Evolutionary conservation across 2,113 vertebrate species (phyloP).

Genomic region (Microcebus tavaratra): DNA sequence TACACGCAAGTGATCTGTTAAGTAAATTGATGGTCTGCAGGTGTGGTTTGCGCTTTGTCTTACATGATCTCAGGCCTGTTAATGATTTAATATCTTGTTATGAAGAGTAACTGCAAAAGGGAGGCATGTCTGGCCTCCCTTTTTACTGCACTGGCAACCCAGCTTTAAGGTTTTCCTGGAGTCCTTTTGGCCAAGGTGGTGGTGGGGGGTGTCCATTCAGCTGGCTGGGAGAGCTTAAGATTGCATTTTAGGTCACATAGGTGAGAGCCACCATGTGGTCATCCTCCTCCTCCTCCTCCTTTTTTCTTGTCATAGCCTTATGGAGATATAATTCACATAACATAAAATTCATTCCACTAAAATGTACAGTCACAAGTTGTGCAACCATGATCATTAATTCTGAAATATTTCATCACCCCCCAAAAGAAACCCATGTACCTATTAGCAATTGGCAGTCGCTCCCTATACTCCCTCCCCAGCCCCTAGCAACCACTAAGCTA

Average conservation of each 20-base stretch:
- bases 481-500: background rate
- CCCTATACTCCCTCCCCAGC: background rate
- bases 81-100: no score
- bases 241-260: no score
- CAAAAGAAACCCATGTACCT: background rate
- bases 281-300: background rate
- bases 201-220: no score
- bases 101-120: no score
- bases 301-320: background rate
- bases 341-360: background rate
- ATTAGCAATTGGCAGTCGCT: background rate
- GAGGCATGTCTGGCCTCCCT: no score
- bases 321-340: background rate
- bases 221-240: no score
- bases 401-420: background rate
- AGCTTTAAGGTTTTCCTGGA: no score
- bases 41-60: no score
- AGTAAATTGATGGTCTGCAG: no score
- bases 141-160: no score
- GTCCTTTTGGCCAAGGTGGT: no score
- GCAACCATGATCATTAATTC: background rate
- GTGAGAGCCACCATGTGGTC: background rate
- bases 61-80: no score
- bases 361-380: background rate
- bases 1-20: background rate